Conservation (phyloP, 2,797 vertebrate species). For the Lacerta bilineata region DNA sequence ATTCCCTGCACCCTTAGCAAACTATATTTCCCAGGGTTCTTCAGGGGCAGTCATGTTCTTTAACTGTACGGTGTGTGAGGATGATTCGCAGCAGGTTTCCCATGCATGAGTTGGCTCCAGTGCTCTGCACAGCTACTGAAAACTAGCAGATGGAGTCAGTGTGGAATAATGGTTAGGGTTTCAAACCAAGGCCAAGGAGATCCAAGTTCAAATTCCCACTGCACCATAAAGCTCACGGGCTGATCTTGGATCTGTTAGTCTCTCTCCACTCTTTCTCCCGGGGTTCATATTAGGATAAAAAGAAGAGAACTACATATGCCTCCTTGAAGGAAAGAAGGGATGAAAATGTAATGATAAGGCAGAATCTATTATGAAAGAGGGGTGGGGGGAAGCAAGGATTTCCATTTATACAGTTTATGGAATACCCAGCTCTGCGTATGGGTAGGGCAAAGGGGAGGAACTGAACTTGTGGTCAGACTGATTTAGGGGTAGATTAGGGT, state of each 20-base stretch:
- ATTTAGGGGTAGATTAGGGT: background rate
- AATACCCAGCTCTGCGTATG: background rate
- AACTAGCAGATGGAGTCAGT: background rate
- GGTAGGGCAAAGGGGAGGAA: background rate
- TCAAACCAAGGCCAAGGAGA: no score
- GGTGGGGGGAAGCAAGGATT: background rate
- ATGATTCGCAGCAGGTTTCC: background rate
- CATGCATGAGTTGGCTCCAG: background rate
- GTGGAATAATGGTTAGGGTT: no score
- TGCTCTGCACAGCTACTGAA: background rate
- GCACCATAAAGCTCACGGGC: no score
- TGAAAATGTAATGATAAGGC: no score
- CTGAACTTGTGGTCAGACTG: background rate
- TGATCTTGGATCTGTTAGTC: no score
- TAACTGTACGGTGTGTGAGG: no score
- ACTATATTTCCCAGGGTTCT: no score
- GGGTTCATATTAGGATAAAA: background rate
- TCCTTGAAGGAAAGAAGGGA: background rate
- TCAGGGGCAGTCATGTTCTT: fast-evolving
- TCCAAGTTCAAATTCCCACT: no score
- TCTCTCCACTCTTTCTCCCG: no score
- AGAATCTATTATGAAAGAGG: no score
- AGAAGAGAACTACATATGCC: background rate
- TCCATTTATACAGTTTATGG: background rate
- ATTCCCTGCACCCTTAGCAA: no score